These are phyloP conservation scores for Drosophila yooni DNA, from an alignment of 2,888 invertebrate species.

Conservation along the genomic window DNA sequence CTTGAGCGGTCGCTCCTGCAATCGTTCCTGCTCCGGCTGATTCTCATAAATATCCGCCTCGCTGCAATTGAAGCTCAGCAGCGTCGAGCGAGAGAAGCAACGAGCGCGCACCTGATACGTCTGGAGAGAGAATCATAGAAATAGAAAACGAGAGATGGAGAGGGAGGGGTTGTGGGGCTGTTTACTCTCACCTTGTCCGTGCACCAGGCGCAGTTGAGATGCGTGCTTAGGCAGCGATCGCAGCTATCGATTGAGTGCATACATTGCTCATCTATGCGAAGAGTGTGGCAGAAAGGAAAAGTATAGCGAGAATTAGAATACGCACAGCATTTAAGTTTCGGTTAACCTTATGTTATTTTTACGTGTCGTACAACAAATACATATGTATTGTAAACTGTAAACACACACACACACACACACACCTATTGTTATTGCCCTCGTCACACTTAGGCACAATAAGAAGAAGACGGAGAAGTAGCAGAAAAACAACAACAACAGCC, in stretches of 20 bases:
- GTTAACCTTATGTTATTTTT: neutral
- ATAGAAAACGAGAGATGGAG: neutral
- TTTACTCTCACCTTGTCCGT: conserved; percentile 81
- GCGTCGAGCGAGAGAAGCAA: conserved; percentile 75
- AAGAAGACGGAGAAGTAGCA: conserved; percentile 15
- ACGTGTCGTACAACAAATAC: neutral
- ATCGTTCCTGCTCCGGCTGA: conserved; percentile 64
- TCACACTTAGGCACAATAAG: conserved; percentile 10
- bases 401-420: conserved; percentile 11
- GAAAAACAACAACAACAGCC: conserved; percentile 15
- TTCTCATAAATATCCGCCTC: conserved; percentile 76
- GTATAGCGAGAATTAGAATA: neutral
- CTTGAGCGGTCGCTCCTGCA: conserved; percentile 69
- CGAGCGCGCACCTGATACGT: conserved; percentile 70
- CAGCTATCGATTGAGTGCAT: conserved; percentile 77
- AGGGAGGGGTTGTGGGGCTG: neutral
- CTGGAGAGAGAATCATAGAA: conserved; percentile 42
- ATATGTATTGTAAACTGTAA: neutral
- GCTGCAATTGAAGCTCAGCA: conserved; percentile 73
- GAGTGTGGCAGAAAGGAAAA: neutral
- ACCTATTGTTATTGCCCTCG: conserved; percentile 53
- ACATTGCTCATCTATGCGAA: conserved; percentile 76
- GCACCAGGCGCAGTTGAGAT: conserved; percentile 84
- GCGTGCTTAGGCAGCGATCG: conserved; percentile 65
- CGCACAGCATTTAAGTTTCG: neutral